These are phyloP conservation scores for Eupithecia inturbata DNA, from an alignment of 2,888 invertebrate genomes.

Conservation along the genomic window DNA sequence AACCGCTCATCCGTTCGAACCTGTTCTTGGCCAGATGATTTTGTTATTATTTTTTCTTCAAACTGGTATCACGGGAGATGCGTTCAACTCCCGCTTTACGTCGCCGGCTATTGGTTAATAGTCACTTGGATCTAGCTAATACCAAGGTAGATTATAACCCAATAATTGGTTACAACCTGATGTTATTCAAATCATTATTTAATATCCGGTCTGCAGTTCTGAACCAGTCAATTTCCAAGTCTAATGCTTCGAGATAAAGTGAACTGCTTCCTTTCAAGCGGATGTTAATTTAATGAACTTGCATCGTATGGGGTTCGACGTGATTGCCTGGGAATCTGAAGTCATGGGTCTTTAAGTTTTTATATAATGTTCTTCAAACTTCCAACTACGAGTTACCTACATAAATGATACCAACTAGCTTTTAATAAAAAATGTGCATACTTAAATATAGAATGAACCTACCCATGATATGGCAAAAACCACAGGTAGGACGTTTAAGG, in stretches of 20 bases:
- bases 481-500: background rate
- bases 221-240: slow-evolving; percentile 33
- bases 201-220: slow-evolving; percentile 39
- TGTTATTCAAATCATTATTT: slow-evolving; percentile 28
- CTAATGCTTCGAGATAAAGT: slow-evolving; percentile 27
- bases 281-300: slow-evolving; percentile 19
- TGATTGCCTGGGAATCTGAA: slow-evolving; percentile 1
- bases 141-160: background rate
- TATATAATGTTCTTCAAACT: background rate
- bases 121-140: slow-evolving; percentile 2
- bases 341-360: background rate
- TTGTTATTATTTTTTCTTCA: slow-evolving; percentile 77
- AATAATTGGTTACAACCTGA: slow-evolving; percentile 3
- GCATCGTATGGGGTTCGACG: slow-evolving; percentile 1
- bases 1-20: slow-evolving; percentile 68
- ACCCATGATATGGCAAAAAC: background rate
- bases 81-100: slow-evolving; percentile 54
- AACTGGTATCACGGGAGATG: slow-evolving; percentile 54
- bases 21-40: slow-evolving; percentile 76
- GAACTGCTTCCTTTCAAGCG: slow-evolving; percentile 18
- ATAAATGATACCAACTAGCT: background rate
- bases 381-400: background rate
- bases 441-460: background rate
- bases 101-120: slow-evolving; percentile 38
- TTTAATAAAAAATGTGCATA: background rate